Evolutionary conservation across 2,888 invertebrate genomes (phyloP), one percentile per base, ranked within the genome.

Genomic region (Cheilosia urbana): DNA sequence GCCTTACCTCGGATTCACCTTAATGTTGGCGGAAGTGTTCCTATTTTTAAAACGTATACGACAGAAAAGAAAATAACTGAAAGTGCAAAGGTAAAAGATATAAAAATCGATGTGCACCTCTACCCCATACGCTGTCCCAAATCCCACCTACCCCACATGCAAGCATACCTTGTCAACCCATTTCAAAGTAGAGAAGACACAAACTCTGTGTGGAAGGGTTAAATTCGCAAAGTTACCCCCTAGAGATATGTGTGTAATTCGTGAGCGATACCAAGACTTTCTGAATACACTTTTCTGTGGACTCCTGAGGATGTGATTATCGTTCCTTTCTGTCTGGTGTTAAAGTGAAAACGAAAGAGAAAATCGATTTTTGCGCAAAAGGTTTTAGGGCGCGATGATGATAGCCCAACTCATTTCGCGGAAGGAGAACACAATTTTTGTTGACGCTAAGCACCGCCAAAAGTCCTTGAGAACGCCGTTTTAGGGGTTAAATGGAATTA

Each of bases 21-120:
- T 55, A 37, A 47, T 75, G 69, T 66, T 78, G 72, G 66, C 78
- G 78, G 83, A 83, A 83, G 73, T 78, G 78, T 65, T 77, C 83
- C 83, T 83, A 83, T 83, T 83, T 83, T 83, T 73, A 78, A 83
- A 82, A 66, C 62, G 68, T 34, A 55, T 65, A 55, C n/a, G 4
- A 45, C 9, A 19, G 1, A 2, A 63, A 27, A 65, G 21, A 34
- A 49, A 49, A 71, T n/a, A 71, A 82, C 27, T 27, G 27, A 27
- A 83, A 78, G 83, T 83, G 60, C 72, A 83, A 78, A 78, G 65
- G 78, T 83, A 72, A 65, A 17, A 66, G 65, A 66, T 71, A 53
- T 49, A 60, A 77, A 82, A 78, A 82, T 82, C 66, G 66, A 66
- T 66, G 37, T 27, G 9, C 53, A 13, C 40, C 51, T 24, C 27